Percentiles rank a stretch among this genome's conserved stretches.
Conservation (phyloP, 2,797 vertebrate genomes). For the Alauda arvensis region DNA sequence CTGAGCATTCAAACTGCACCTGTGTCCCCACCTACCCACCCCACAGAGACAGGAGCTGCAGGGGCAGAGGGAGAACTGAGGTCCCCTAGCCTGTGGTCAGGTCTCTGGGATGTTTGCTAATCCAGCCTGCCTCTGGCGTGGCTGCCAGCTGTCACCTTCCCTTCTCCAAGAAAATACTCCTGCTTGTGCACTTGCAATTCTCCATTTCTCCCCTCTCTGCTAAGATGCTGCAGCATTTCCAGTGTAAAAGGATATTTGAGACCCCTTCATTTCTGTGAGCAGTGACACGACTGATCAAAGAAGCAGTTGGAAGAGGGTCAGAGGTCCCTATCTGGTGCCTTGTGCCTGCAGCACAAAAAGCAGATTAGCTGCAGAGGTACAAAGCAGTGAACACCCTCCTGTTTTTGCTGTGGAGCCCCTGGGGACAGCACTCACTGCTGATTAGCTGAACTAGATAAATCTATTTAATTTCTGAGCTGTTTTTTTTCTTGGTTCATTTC, state of each 20-base stretch:
- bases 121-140: background rate
- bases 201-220: background rate
- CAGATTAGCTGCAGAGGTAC: background rate
- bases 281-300: background rate
- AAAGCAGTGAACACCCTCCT: accelerated
- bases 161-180: background rate
- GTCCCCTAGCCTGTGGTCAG: background rate
- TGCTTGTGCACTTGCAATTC: background rate
- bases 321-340: background rate
- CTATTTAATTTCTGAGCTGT: background rate
- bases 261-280: background rate
- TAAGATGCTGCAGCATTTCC: background rate
- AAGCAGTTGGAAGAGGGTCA: background rate
- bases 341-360: background rate
- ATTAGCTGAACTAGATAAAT: background rate
- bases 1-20: background rate
- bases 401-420: background rate
- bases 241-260: background rate
- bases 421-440: background rate
- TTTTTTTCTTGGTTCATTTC: background rate
- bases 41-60: background rate
- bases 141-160: background rate
- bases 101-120: background rate
- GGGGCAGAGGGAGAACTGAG: accelerated
- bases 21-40: background rate